A percentile compares a stretch with the other conserved stretches of the same genome.
phyloP scores from a whole-genome alignment of 2,113 vertebrate genomes.

The Chaenogobius annularis region DNA sequence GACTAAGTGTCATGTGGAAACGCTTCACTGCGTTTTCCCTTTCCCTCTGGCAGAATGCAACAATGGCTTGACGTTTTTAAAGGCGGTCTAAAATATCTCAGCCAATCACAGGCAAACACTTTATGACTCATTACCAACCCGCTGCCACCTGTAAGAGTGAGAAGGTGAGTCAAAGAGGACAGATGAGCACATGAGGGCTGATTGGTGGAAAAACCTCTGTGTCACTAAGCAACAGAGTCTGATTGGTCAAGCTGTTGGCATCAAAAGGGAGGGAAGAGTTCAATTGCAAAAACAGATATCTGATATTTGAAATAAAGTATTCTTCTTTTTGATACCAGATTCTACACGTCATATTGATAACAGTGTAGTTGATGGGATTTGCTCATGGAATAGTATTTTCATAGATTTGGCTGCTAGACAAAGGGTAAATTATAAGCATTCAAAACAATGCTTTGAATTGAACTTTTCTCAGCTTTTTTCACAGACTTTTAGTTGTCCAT shows the following conservation, averaged over 20 bases:
- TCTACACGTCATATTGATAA: too few relatives aligned
- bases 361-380: too few relatives aligned
- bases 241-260: conserved; percentile 23
- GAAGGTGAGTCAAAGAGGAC: conserved; percentile 47
- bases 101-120: conserved; percentile 45
- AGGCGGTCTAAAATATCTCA: conserved; percentile 63
- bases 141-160: neutral
- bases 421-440: too few relatives aligned
- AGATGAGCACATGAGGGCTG: conserved; percentile 17
- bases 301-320: too few relatives aligned
- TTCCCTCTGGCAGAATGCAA: conserved; percentile 1
- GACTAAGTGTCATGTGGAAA: neutral
- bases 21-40: neutral
- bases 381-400: too few relatives aligned
- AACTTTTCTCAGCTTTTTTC: too few relatives aligned
- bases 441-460: too few relatives aligned
- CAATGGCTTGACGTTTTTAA: conserved; percentile 54
- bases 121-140: conserved; percentile 26
- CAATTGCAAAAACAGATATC: too few relatives aligned
- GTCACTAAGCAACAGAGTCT: conserved; percentile 48
- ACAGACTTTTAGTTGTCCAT: neutral
- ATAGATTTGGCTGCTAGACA: too few relatives aligned
- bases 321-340: too few relatives aligned
- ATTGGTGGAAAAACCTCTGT: conserved; percentile 38
- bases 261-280: neutral